Conservation (phyloP, 2,888 invertebrate species). For the Chouioia cunea region DNA sequence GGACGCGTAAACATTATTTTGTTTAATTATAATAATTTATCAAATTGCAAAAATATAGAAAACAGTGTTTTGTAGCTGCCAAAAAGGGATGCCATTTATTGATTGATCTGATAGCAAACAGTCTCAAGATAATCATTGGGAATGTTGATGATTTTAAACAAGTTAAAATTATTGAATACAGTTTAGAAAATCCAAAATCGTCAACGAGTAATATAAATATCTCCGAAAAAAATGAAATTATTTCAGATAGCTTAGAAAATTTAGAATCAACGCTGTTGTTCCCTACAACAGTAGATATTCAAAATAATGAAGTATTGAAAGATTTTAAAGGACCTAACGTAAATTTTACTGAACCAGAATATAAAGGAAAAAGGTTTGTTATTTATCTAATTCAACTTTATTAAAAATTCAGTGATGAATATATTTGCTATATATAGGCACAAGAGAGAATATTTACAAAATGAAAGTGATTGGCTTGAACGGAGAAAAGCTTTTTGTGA, state of each 20-base stretch:
- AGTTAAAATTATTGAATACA: no score
- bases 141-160: background rate
- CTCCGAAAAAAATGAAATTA: background rate
- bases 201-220: background rate
- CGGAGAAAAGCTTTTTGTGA: background rate
- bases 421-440: background rate
- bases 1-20: constrained; percentile 55
- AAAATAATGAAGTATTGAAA: no score
- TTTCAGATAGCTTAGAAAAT: background rate
- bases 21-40: background rate
- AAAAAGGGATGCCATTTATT: constrained; percentile 54
- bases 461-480: no score
- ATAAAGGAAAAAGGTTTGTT: background rate
- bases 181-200: background rate
- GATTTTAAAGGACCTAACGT: background rate
- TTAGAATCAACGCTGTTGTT: no score
- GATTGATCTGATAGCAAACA: constrained; percentile 56
- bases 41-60: background rate
- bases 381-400: background rate
- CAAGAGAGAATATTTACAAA: no score
- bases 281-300: no score
- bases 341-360: background rate
- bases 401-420: background rate
- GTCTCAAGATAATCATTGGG: constrained; percentile 51
- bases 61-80: constrained; percentile 51